Conservation (phyloP, 2,888 invertebrate species). For the Anarsia innoxiella region DNA sequence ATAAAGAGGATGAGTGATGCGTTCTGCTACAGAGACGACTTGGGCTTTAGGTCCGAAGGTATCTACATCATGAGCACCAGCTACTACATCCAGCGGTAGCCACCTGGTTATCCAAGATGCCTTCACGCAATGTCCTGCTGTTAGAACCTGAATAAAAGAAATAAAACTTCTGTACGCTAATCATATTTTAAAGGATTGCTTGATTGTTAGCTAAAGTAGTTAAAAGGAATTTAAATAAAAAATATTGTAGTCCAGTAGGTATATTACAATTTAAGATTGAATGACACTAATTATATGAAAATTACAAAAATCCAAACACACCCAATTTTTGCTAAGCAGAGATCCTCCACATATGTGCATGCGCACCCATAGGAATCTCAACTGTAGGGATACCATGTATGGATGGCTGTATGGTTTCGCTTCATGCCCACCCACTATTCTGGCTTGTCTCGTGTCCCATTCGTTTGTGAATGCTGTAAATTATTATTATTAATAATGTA, state of each 20-base stretch:
- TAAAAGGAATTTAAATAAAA: too few relatives aligned
- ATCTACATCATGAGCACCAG: slow-evolving; percentile 58
- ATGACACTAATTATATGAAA: too few relatives aligned
- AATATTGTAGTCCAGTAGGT: too few relatives aligned
- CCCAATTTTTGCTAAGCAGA: slow-evolving; percentile 56
- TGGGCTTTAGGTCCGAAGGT: slow-evolving; percentile 45
- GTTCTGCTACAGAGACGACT: slow-evolving; percentile 37
- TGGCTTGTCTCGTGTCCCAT: slow-evolving; percentile 20
- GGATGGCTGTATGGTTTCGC: slow-evolving; percentile 57
- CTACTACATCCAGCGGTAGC: slow-evolving; percentile 58
- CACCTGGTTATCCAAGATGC: slow-evolving; percentile 48
- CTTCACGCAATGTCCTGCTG: slow-evolving; percentile 62
- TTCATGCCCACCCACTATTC: slow-evolving; percentile 55
- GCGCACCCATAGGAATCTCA: slow-evolving; percentile 45
- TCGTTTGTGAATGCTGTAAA: slow-evolving; percentile 4
- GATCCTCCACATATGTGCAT: slow-evolving; percentile 61
- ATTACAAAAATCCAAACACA: slow-evolving; percentile 24
- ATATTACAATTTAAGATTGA: too few relatives aligned
- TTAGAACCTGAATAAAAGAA: slow-evolving; percentile 39
- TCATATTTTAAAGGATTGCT: too few relatives aligned
- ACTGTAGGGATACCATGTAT: slow-evolving; percentile 63
- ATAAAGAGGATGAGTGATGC: slow-evolving; percentile 61
- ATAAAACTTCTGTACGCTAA: too few relatives aligned
- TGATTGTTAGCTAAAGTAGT: too few relatives aligned
- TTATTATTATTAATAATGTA: too few relatives aligned